Conservation (phyloP, 2,113 vertebrate genomes). For the Protomyctophum bolini region DNA sequence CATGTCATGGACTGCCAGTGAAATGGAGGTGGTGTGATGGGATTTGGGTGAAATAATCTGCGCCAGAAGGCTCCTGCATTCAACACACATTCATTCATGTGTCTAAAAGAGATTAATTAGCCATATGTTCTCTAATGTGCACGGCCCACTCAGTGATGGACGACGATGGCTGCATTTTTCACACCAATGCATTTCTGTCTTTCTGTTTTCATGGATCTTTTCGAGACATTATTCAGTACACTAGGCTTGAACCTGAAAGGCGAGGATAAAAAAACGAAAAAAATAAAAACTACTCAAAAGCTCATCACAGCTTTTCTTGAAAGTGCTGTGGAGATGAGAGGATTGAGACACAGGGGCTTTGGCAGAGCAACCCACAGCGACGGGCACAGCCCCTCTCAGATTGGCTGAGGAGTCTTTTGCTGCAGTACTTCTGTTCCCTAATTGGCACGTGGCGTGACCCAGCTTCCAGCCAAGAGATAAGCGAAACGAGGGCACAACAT, state of each 20-base stretch:
- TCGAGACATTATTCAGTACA: constrained; percentile 16
- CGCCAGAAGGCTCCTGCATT: constrained; percentile 36
- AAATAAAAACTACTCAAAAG: too few relatives aligned
- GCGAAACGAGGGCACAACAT: constrained; percentile 59
- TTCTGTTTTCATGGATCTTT: not conserved
- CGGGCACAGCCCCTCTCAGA: constrained; percentile 39
- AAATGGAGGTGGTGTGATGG: constrained; percentile 36
- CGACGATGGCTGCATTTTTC: constrained; percentile 23
- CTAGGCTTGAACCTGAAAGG: constrained; percentile 23
- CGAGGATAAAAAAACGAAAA: not conserved
- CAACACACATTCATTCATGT: constrained; percentile 45
- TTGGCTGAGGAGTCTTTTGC: constrained; percentile 52
- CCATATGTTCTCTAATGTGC: constrained; percentile 51
- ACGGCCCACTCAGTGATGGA: constrained; percentile 32
- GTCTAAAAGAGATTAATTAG: constrained; percentile 57
- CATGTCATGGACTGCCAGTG: constrained; percentile 14
- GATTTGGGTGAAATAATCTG: constrained; percentile 55
- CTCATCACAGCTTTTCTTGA: constrained; percentile 36
- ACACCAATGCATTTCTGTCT: constrained; percentile 1
- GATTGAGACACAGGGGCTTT: constrained; percentile 31
- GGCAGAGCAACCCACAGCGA: constrained; percentile 55
- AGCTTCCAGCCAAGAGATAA: constrained; percentile 65
- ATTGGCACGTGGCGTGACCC: constrained; percentile 71
- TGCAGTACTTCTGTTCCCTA: constrained; percentile 63
- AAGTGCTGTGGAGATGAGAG: constrained; percentile 44